Evolutionary conservation across 2,888 invertebrate genomes (phyloP), one percentile per base, ranked within the genome.

Genomic region (Pedicia rivosa): DNA sequence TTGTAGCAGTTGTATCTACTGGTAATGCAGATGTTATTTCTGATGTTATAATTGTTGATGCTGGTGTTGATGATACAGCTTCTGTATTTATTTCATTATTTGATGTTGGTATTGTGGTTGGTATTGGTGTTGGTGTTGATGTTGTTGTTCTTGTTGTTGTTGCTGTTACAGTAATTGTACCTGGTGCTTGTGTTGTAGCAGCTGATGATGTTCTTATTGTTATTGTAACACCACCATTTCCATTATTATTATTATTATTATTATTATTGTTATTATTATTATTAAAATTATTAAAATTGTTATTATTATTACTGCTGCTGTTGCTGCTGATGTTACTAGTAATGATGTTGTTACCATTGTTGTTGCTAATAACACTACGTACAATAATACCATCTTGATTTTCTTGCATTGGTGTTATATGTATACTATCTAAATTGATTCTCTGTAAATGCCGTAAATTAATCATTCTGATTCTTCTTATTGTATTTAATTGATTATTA

Each of bases 361-460:
- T 6, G 13, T 12, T 26, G 12, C 12, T 26, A 26, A 5, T 12
- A 26, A 12, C 13, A 26, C 6, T 26, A 26, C 5, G 3, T 12
- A 5, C 6, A n/a, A 12, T 33, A n/a, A 31, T 35, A 48, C 42
- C 44, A 48, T 52, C 36, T 25, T 14, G 17, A n/a, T 26, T n/a
- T 15, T 4, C 24, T 7, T 8, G 5, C n/a, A 20, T 22, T 32
- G 50, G 56, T 48, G 43, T 52, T 47, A 42, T 52, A 46, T 56
- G 53, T 35, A 59, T 54, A 35, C 58, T 53, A 41, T 52, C 57
- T 44, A 60, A 44, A 49, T 57, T 57, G 43, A 59, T 55, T 34
- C 56, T 55, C 41, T 57, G 57, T 48, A 60, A 47, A 42, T 57
- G 58, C 29, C 53, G 50, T 38, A 59, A 51, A 33, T 43, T 42